Conservation (phyloP, 1,140 invertebrate species). For the Macrobrachium rosenbergii region DNA sequence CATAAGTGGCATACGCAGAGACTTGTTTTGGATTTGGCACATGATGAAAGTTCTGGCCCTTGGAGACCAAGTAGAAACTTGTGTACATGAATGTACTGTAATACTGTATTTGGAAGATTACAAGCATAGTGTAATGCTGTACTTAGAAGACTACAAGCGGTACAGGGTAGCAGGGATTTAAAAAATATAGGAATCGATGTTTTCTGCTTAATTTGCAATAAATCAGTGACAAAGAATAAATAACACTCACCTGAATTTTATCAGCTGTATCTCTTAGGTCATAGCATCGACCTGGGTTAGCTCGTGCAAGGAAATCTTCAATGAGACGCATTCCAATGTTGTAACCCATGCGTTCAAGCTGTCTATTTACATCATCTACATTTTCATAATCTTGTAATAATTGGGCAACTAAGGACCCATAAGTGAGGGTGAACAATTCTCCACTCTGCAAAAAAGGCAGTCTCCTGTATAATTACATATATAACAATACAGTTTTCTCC, state of each 20-base stretch:
- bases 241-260: slow-evolving; percentile 84
- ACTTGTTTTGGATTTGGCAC: no score
- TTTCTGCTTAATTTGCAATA: no score
- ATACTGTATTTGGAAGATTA: no score
- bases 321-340: slow-evolving; percentile 98
- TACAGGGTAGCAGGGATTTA: no score
- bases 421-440: slow-evolving; percentile 96
- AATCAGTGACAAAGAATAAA: not conserved
- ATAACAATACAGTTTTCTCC: no score
- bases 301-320: slow-evolving; percentile 97
- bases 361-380: slow-evolving; percentile 96
- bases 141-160: no score
- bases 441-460: slow-evolving; percentile 83
- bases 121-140: no score
- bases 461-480: slow-evolving; percentile 69
- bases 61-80: no score
- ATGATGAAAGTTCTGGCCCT: no score
- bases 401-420: slow-evolving; percentile 97
- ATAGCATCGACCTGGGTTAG: slow-evolving; percentile 89
- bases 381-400: slow-evolving; percentile 98
- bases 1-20: no score
- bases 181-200: no score
- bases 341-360: slow-evolving; percentile 94
- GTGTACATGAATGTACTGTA: no score
- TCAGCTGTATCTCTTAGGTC: slow-evolving; percentile 98